Evolutionary conservation across 2,113 vertebrate genomes (phyloP).

Genomic region (Centropus unirufus): DNA sequence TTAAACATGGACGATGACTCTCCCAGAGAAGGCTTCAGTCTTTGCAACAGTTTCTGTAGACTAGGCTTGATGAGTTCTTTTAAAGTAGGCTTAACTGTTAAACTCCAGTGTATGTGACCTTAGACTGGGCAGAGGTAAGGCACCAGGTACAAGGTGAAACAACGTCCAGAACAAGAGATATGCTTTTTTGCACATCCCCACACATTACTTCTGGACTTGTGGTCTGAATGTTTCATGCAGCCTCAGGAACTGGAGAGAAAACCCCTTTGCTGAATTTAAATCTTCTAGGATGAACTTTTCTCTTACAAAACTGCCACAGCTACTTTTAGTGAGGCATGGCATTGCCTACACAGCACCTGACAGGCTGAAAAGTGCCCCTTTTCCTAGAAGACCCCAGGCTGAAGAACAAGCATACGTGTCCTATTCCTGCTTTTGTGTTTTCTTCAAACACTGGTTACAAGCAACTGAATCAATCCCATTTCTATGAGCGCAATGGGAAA

Average conservation of each 20-base stretch:
- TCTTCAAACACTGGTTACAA: neutral
- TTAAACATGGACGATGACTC: neutral
- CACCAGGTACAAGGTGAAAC: conserved; percentile 39
- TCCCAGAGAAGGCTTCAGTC: neutral
- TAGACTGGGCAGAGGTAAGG: conserved; percentile 41
- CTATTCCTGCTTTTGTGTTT: neutral
- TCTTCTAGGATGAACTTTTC: neutral
- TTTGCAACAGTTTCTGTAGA: conserved; percentile 6
- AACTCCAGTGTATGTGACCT: neutral
- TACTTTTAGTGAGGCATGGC: neutral
- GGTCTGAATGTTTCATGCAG: neutral
- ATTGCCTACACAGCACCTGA: neutral
- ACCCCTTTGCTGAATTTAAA: neutral
- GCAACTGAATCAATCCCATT: neutral
- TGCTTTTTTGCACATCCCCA: neutral
- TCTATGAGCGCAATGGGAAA: neutral
- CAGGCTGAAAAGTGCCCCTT: neutral
- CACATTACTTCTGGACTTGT: neutral
- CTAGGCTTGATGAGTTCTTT: neutral
- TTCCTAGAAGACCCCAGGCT: neutral
- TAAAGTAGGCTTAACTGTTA: conserved; percentile 7
- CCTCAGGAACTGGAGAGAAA: neutral
- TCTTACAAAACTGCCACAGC: neutral
- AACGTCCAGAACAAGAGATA: neutral
- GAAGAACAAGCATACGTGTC: neutral